Evolutionary conservation across 64 coral and sea anemone genomes (phyloP).

Genomic region (Montipora cactus): DNA sequence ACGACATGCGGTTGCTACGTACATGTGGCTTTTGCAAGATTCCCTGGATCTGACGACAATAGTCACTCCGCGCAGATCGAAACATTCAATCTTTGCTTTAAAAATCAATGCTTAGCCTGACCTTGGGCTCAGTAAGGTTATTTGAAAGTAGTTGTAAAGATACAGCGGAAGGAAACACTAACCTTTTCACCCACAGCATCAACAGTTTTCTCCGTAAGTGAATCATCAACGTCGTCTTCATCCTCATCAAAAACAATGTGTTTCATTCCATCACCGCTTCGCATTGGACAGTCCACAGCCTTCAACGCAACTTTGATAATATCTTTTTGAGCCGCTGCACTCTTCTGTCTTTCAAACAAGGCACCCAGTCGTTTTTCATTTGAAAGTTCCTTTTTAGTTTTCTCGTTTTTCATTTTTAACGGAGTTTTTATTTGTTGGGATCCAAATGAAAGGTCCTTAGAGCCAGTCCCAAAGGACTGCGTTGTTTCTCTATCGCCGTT

Average conservation of each 20-base stretch:
- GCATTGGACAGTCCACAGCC: conserved; percentile 39
- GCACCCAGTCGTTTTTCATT: conserved; percentile 90
- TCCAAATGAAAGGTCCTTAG: not conserved
- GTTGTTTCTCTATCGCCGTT: not conserved
- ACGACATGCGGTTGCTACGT: not conserved
- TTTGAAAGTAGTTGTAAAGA: not conserved
- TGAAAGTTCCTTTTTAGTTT: conserved; percentile 5
- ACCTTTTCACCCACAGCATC: conserved; percentile 25
- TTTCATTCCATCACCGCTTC: not conserved
- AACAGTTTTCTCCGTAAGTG: conserved; percentile 5
- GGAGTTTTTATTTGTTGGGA: not conserved
- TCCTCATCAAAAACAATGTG: conserved; percentile 82
- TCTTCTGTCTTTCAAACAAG: conserved; percentile 48
- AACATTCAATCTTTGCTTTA: no score
- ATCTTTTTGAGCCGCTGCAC: conserved; percentile 33
- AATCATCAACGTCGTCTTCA: not conserved
- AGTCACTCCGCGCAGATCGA: no score
- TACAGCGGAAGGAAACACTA: not conserved
- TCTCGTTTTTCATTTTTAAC: not conserved
- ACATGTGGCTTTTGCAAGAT: not conserved
- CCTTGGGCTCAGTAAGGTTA: not conserved
- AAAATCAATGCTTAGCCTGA: not conserved
- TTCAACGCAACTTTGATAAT: conserved; percentile 70
- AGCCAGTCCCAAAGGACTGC: not conserved
- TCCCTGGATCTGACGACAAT: not conserved